A percentile compares a stretch with the other conserved stretches of the same genome.
These are phyloP conservation scores for Ctenopoma multispine DNA, from an alignment of 2,797 vertebrate genomes.

Conservation along the genomic window DNA sequence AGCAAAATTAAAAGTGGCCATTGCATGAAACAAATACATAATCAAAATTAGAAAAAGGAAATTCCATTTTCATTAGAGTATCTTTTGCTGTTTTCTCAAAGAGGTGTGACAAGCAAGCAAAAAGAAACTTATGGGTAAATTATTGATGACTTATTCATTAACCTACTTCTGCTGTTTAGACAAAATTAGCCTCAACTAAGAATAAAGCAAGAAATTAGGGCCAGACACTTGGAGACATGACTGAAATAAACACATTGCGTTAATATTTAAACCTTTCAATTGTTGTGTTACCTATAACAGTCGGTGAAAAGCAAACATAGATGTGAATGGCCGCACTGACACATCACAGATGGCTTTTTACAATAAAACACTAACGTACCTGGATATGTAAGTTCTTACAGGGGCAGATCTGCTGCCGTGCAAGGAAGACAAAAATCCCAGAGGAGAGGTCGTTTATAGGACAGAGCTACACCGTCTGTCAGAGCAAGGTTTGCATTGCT, in stretches of 20 bases:
- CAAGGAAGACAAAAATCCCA: constrained; percentile 50
- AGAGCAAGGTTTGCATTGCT: constrained; percentile 43
- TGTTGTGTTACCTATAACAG: constrained; percentile 3
- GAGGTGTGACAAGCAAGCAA: constrained; percentile 15
- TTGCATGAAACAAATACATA: constrained; percentile 5
- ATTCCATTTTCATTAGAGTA: not conserved
- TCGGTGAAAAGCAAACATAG: not conserved
- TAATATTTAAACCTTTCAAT: constrained; percentile 23
- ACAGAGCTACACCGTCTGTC: constrained; percentile 50
- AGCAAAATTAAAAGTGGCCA: constrained; percentile 1
- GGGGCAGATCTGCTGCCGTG: constrained; percentile 38
- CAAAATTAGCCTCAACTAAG: constrained; percentile 65
- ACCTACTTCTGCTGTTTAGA: constrained; percentile 69
- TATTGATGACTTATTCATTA: constrained; percentile 72
- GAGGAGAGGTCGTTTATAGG: constrained; percentile 70
- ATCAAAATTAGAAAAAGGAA: no score
- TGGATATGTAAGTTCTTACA: constrained; percentile 31
- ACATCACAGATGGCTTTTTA: constrained; percentile 13
- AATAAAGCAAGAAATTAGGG: constrained; percentile 63
- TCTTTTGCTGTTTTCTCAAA: constrained; percentile 7
- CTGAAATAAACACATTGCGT: constrained; percentile 47
- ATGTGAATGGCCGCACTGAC: not conserved
- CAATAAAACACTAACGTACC: constrained; percentile 12
- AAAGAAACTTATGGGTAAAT: constrained; percentile 55
- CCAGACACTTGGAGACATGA: constrained; percentile 61